A percentile compares a stretch with the other conserved stretches of the same genome.
Conservation (phyloP, 2,888 invertebrate genomes). For the Hirtodrosophila cameraria region DNA sequence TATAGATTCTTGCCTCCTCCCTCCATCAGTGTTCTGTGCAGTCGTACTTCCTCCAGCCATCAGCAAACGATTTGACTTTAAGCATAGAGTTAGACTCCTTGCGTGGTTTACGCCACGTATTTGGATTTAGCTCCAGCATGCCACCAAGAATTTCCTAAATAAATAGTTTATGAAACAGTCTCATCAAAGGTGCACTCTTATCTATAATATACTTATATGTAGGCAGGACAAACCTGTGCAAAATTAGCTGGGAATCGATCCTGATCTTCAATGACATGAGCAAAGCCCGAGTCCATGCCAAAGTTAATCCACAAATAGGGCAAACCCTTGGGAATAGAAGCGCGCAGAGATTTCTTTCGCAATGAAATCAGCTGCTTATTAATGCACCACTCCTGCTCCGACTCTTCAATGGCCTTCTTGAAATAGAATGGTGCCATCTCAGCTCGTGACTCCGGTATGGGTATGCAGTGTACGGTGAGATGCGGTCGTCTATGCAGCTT, state of each 20-base stretch:
- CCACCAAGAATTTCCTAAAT: conserved; percentile 95
- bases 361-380: conserved; percentile 95
- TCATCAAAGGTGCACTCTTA: no score
- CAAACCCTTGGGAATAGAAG: conserved; percentile 94
- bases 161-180: not conserved
- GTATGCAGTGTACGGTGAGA: conserved; percentile 94
- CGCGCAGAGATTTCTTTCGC: conserved; percentile 88
- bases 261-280: conserved; percentile 98
- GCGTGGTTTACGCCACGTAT: conserved; percentile 93
- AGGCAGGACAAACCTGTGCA: conserved; percentile 88
- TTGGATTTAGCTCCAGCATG: conserved; percentile 94
- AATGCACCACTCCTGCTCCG: conserved; percentile 96
- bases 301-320: conserved; percentile 98
- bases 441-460: conserved; percentile 87
- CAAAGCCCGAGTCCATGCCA: conserved; percentile 95
- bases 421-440: conserved; percentile 98
- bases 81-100: conserved; percentile 85
- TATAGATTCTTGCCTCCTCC: no score
- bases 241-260: conserved; percentile 93
- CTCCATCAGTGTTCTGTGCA: conserved; percentile 78
- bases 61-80: conserved; percentile 88
- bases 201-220: not conserved
- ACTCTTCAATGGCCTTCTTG: conserved; percentile 98
- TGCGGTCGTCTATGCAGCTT: conserved; percentile 91
- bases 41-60: conserved; percentile 89